These are phyloP conservation scores for Acanthopagrus latus DNA, from an alignment of 2,797 vertebrate genomes.

Conservation along the genomic window DNA sequence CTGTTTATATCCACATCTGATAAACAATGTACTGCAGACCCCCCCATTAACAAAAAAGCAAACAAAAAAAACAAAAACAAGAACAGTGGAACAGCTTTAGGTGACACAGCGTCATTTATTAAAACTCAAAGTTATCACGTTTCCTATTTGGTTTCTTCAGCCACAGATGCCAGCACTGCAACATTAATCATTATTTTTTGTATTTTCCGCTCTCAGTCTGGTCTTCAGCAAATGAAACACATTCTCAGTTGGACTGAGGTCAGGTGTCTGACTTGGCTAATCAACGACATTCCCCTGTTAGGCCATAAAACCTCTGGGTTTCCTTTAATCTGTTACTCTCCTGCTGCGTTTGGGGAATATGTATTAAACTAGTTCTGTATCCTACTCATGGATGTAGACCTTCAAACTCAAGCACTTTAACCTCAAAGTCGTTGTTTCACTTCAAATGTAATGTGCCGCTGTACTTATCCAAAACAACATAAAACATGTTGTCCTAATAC, in stretches of 20 bases:
- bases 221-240: conserved; percentile 26
- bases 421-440: background rate
- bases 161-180: background rate
- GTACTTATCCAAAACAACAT: conserved; percentile 7
- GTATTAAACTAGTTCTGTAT: background rate
- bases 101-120: background rate
- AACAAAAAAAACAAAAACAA: too few species aligned
- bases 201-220: background rate
- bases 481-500: conserved; percentile 16
- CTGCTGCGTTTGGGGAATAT: background rate
- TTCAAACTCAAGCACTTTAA: conserved; percentile 7
- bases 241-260: conserved; percentile 22
- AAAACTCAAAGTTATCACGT: background rate
- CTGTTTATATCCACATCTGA: background rate
- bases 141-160: background rate
- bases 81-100: background rate
- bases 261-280: conserved; percentile 23
- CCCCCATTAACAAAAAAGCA: too few species aligned
- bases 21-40: background rate
- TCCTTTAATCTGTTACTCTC: background rate
- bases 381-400: background rate
- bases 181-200: background rate
- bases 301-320: conserved; percentile 4
- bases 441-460: background rate
- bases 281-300: conserved; percentile 24